These are phyloP conservation scores for Puma concolor DNA, from an alignment of 2,113 vertebrate species.

Conservation along the genomic window DNA sequence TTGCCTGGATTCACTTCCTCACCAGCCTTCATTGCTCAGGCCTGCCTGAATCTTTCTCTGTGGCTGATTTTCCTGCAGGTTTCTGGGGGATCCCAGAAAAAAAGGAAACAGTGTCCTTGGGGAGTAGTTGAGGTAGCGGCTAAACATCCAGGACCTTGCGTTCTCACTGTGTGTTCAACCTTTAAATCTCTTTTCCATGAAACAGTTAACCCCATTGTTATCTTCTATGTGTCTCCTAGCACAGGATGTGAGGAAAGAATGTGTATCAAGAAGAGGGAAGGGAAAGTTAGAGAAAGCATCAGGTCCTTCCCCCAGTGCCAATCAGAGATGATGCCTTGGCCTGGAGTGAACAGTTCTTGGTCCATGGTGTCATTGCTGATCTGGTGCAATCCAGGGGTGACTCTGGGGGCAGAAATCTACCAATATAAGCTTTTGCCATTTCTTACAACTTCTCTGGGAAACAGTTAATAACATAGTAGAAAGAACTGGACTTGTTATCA, in stretches of 20 bases:
- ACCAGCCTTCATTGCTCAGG: conserved; percentile 45
- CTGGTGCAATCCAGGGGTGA: neutral
- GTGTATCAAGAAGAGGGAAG: neutral
- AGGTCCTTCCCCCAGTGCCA: neutral
- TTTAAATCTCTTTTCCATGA: neutral
- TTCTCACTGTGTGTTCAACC: neutral
- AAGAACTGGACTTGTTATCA: neutral
- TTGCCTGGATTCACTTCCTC: conserved; percentile 78
- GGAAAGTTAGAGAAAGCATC: neutral
- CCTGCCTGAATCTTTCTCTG: conserved; percentile 64
- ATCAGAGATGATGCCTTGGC: neutral
- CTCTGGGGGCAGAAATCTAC: neutral
- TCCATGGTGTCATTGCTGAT: neutral
- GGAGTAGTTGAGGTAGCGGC: neutral
- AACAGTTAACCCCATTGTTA: neutral
- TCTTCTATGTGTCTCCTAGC: neutral
- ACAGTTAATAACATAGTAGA: neutral
- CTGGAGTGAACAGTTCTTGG: neutral
- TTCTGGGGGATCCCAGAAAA: conserved; percentile 23
- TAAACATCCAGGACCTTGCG: neutral
- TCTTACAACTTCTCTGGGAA: neutral
- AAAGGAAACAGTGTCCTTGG: neutral
- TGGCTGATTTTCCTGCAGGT: conserved; percentile 55
- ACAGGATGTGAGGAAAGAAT: neutral
- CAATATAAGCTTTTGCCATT: neutral